Evolutionary conservation across 2,888 invertebrate species (phyloP).

Genomic region (Allolobophora icterica): DNA sequence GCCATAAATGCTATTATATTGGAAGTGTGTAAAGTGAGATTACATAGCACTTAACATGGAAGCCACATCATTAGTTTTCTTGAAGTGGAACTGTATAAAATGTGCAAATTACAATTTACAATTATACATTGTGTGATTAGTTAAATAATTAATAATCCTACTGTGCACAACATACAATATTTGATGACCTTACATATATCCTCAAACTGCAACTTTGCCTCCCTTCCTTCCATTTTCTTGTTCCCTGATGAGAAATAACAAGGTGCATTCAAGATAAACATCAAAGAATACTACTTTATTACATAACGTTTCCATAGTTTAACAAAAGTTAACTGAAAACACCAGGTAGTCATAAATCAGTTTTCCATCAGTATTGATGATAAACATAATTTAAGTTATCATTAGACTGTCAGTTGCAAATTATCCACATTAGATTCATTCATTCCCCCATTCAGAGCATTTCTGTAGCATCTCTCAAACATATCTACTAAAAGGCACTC

Average conservation of each 20-base stretch:
- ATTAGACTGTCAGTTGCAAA: too few relatives aligned
- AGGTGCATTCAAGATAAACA: too few relatives aligned
- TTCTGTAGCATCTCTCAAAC: too few relatives aligned
- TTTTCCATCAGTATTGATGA: too few relatives aligned
- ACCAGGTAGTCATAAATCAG: too few relatives aligned
- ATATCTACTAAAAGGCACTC: too few relatives aligned
- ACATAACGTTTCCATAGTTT: too few relatives aligned
- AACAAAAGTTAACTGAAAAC: too few relatives aligned
- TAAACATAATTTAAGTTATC: too few relatives aligned
- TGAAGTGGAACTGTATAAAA: not conserved
- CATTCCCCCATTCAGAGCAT: too few relatives aligned
- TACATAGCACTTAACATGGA: not conserved
- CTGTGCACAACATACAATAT: not conserved
- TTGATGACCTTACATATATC: not conserved
- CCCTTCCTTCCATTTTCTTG: conserved; percentile 15
- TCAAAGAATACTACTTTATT: too few relatives aligned
- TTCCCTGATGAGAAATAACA: not conserved
- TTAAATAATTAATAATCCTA: not conserved
- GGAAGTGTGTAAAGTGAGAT: not conserved
- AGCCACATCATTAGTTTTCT: not conserved
- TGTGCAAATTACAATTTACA: not conserved
- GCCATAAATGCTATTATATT: not conserved
- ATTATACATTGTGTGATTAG: not conserved
- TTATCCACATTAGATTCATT: too few relatives aligned
- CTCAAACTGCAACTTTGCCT: conserved; percentile 9